These are phyloP conservation scores for Otocyon megalotis DNA, from an alignment of 2,113 vertebrate species.

Conservation along the genomic window DNA sequence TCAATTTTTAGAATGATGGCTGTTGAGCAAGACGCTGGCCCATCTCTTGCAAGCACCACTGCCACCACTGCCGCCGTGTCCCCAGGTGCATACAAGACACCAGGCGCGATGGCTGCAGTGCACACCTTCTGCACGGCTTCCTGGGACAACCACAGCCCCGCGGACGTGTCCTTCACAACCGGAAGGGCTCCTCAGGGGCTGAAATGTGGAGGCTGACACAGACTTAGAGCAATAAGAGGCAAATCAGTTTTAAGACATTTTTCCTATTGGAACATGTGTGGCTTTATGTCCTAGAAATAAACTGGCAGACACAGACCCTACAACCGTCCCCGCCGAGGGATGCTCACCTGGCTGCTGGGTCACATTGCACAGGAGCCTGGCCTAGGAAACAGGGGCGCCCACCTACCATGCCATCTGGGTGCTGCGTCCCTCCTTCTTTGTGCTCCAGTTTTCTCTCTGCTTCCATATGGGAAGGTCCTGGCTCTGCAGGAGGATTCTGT, in stretches of 20 bases:
- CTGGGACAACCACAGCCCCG: fast-evolving
- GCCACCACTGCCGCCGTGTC: neutral
- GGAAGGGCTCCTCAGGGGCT: neutral
- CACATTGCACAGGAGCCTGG: fast-evolving
- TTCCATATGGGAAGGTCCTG: fast-evolving
- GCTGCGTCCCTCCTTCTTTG: fast-evolving
- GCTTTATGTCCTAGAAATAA: neutral
- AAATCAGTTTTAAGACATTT: neutral
- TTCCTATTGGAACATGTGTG: no score
- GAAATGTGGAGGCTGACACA: neutral
- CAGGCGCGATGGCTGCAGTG: neutral
- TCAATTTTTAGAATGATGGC: neutral
- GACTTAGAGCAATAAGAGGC: fast-evolving
- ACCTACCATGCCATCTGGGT: fast-evolving
- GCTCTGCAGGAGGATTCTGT: neutral
- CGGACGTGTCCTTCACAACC: fast-evolving
- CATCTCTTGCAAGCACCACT: neutral
- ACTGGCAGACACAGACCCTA: fast-evolving
- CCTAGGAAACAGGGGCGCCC: fast-evolving
- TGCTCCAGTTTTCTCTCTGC: fast-evolving
- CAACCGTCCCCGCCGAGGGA: neutral
- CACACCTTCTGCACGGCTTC: neutral
- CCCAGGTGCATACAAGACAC: neutral
- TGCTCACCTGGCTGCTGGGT: neutral
- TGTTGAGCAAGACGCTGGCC: neutral